Evolutionary conservation across 2,797 vertebrate species (phyloP), one percentile per base, ranked within the genome.

Genomic region (Xiphophorus birchmanni): DNA sequence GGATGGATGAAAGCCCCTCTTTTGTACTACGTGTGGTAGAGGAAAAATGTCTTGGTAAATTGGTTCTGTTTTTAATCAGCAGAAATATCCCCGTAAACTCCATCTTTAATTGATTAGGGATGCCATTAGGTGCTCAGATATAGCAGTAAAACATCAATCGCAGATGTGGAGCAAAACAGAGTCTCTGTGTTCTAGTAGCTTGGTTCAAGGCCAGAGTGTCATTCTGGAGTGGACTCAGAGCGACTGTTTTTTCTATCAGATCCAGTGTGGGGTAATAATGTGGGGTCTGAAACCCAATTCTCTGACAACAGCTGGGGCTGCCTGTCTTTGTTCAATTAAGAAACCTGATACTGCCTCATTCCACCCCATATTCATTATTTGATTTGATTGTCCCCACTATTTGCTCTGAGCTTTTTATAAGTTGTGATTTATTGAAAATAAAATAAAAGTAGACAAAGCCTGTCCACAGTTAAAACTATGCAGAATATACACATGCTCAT

Each of bases 101-200:
- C 81, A 86, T 87, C 84, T 92, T 92, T 92, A 91, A 93, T 93
- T 91, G 88, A 94, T 94, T 90, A 84, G 82, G 54, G 84, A 88
- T 90, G 88, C 91, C 77, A 74, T 73, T 82, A 86, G 88, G 86
- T 87, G 80, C 88, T 91, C 78, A 79, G 86, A 92, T 90, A 84
- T 73, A 80, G 82, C 77, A 60, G 78, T 69, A 65, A 89, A 92
- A 87, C 84, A 87, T 92, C 85, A 88, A 81, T 88, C 87, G 78
- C 82, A 78, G 80, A 86, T 86, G 60, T 73, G 78, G 82, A 80
- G 77, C 83, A 67, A 86, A 90, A 90, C 82, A 82, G 69, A 82
- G 76, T 65, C 79, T 88, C 88, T 93, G 82, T 92, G 74, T 86
- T 84, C 45, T 67, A 60, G 76, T 56, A 75, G 54, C 50, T 63